Conservation (phyloP, 1,140 invertebrate species). For the Carposina sasakii region DNA sequence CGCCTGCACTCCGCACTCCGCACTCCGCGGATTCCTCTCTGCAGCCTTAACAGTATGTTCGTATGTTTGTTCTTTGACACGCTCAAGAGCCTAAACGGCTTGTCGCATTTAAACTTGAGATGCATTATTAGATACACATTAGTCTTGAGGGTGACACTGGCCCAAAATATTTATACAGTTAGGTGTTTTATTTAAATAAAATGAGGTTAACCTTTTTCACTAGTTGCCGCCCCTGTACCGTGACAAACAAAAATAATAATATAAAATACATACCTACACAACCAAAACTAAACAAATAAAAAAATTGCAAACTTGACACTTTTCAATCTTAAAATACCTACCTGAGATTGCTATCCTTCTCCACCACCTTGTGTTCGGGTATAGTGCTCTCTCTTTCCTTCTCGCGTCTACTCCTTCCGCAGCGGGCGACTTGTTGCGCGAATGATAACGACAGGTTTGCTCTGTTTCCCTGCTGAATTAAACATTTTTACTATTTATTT, state of each 20-base stretch:
- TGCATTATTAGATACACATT: no score
- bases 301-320: neutral
- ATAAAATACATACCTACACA: neutral
- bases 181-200: no score
- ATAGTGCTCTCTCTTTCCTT: conserved; percentile 37
- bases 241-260: neutral
- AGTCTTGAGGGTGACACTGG: no score
- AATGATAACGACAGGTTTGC: conserved; percentile 56
- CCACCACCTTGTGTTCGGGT: conserved; percentile 41
- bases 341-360: conserved; percentile 49
- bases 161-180: no score
- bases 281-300: neutral
- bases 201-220: no score
- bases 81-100: no score
- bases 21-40: no score
- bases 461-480: conserved; percentile 29
- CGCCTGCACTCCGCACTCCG: no score
- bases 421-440: conserved; percentile 64
- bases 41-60: no score
- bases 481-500: conserved; percentile 1
- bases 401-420: conserved; percentile 46
- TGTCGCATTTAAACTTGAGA: no score
- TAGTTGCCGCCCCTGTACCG: neutral
- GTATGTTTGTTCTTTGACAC: no score
- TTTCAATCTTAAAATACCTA: conserved; percentile 14